Evolutionary conservation across 2,797 vertebrate genomes (phyloP).

Genomic region (Oophaga sylvatica): DNA sequence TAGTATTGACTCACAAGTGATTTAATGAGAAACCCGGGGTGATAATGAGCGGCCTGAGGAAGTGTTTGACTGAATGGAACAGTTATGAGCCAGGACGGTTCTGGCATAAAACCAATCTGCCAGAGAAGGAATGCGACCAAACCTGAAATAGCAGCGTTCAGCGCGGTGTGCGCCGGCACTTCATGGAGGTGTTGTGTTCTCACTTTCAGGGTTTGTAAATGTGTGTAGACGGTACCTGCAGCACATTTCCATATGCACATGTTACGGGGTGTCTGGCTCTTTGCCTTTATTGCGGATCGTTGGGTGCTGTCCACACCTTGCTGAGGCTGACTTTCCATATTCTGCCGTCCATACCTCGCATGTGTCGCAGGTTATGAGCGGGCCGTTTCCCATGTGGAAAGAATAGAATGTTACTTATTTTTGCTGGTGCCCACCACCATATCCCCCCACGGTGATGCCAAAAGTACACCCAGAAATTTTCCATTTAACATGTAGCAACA

Average conservation of each 20-base stretch:
- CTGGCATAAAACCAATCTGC: conserved; percentile 35
- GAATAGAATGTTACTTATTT: too few relatives aligned
- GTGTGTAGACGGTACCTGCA: not conserved
- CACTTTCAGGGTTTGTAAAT: conserved; percentile 1
- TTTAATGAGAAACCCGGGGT: conserved; percentile 52
- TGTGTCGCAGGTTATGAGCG: too few relatives aligned
- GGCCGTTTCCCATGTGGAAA: too few relatives aligned
- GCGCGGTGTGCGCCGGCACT: not conserved
- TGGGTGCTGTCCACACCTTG: too few relatives aligned
- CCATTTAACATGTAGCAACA: too few relatives aligned
- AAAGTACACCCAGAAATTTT: too few relatives aligned
- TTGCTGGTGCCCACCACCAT: too few relatives aligned
- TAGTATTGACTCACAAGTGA: conserved; percentile 48
- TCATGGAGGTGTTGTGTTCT: not conserved
- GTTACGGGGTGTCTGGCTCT: not conserved
- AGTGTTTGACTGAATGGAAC: conserved; percentile 43
- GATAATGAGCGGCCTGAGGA: conserved; percentile 56
- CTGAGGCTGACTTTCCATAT: too few relatives aligned
- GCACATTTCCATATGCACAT: not conserved
- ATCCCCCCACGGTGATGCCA: too few relatives aligned
- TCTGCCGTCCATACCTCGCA: too few relatives aligned
- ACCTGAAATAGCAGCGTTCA: conserved; percentile 22
- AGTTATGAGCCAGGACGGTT: conserved; percentile 33
- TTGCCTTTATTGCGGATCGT: not conserved
- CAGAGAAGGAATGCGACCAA: conserved; percentile 42